Percentiles rank a stretch among this genome's conserved stretches.
Evolutionary conservation across 1,140 invertebrate species (phyloP).

Genomic region (Teleogryllus occipitalis): DNA sequence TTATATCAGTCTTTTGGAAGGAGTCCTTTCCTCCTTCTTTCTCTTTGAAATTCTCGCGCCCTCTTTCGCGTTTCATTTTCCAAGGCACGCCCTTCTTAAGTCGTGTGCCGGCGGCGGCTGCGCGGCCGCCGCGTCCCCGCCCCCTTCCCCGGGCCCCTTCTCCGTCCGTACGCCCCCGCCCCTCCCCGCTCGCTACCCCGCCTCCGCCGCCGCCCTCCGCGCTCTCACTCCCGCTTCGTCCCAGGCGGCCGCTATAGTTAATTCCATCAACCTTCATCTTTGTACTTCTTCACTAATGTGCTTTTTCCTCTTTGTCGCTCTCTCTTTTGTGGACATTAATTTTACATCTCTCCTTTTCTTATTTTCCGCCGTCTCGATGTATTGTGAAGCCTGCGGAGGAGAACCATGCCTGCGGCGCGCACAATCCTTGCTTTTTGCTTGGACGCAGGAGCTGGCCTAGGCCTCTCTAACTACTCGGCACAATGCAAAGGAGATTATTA

Average conservation of each 20-base stretch:
- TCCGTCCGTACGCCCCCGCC: no score
- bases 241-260: slow-evolving; percentile 14
- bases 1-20: slow-evolving; percentile 16
- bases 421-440: neutral
- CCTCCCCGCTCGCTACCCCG: neutral
- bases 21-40: slow-evolving; percentile 11
- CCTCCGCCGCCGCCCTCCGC: no score
- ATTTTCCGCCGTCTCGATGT: slow-evolving; percentile 3
- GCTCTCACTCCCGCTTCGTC: neutral
- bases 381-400: neutral
- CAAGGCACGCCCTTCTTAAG: neutral
- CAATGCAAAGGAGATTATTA: neutral
- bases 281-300: neutral
- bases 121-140: no score
- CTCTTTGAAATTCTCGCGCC: slow-evolving; percentile 6
- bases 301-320: slow-evolving; percentile 13
- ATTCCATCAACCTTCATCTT: slow-evolving; percentile 11
- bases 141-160: neutral
- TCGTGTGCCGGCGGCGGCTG: neutral
- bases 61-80: slow-evolving; percentile 16
- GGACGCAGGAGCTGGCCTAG: neutral
- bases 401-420: neutral
- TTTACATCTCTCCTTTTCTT: neutral
- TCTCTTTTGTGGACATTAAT: slow-evolving; percentile 12
- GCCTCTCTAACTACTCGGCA: neutral